phyloP scores from a whole-genome alignment of 2,888 invertebrate species.

The Trissoscelio sp. region DNA sequence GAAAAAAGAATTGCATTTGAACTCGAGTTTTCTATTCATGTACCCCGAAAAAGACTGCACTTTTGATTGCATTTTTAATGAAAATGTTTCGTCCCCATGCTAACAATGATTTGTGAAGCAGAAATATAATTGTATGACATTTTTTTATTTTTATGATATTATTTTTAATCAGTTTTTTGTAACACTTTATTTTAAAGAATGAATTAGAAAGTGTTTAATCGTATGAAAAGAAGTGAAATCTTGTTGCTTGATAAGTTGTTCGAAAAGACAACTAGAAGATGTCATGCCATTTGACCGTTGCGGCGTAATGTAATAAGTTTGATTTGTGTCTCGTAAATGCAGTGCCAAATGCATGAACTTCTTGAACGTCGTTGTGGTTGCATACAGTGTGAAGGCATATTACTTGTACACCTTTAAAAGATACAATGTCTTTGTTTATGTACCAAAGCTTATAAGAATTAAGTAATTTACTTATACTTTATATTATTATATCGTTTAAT shows the following conservation, averaged over 20 bases:
- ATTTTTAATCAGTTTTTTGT: no score
- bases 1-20: background rate
- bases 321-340: constrained; percentile 46
- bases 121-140: no score
- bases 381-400: constrained; percentile 65
- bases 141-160: no score
- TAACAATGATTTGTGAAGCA: no score
- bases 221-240: background rate
- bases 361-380: constrained; percentile 65
- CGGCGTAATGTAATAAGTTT: constrained; percentile 38
- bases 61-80: no score
- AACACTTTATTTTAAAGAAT: no score
- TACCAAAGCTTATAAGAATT: constrained; percentile 83
- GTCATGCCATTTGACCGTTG: constrained; percentile 35
- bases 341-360: constrained; percentile 68
- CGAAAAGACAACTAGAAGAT: constrained; percentile 23
- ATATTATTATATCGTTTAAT: constrained; percentile 78
- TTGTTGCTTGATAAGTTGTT: background rate
- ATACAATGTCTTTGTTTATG: constrained; percentile 81
- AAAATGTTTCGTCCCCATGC: no score
- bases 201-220: background rate
- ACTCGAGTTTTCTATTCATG: background rate
- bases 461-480: constrained; percentile 82
- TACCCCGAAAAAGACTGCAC: background rate
- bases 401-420: constrained; percentile 68